Evolutionary conservation across 2,113 vertebrate genomes (phyloP).

Genomic region (Etia nguti): DNA sequence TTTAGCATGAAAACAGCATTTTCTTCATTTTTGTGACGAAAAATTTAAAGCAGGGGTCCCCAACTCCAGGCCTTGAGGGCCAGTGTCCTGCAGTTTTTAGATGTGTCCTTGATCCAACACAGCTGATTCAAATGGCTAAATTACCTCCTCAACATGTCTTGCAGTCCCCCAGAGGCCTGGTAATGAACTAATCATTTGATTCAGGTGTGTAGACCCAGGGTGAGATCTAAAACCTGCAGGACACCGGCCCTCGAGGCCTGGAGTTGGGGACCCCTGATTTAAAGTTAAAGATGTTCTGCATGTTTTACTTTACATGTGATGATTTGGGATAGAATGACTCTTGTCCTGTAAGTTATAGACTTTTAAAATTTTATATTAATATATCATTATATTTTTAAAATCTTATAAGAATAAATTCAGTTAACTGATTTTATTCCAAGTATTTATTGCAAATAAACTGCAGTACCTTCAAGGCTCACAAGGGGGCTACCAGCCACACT

Average conservation of each 20-base stretch:
- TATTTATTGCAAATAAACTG: background rate
- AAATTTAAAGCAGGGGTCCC: too few relatives aligned
- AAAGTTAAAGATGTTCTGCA: background rate
- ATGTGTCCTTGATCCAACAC: too few relatives aligned
- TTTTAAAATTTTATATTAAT: background rate
- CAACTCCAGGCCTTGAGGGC: too few relatives aligned
- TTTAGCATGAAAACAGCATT: background rate
- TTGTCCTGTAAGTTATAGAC: background rate
- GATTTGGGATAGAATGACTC: background rate
- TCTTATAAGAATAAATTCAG: background rate
- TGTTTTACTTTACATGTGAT: background rate
- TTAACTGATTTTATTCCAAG: background rate
- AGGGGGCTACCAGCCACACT: background rate
- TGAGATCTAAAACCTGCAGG: too few relatives aligned
- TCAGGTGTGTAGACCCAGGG: too few relatives aligned
- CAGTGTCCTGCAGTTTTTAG: too few relatives aligned
- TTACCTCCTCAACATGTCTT: too few relatives aligned
- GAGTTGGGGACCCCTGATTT: too few relatives aligned
- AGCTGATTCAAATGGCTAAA: too few relatives aligned
- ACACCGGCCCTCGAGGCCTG: too few relatives aligned
- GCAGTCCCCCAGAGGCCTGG: too few relatives aligned
- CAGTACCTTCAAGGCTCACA: background rate
- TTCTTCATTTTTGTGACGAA: rapidly evolving
- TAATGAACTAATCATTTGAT: too few relatives aligned
- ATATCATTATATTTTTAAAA: background rate